These are phyloP conservation scores for Cheilinus undulatus DNA, from an alignment of 2,113 vertebrate genomes.

Conservation along the genomic window DNA sequence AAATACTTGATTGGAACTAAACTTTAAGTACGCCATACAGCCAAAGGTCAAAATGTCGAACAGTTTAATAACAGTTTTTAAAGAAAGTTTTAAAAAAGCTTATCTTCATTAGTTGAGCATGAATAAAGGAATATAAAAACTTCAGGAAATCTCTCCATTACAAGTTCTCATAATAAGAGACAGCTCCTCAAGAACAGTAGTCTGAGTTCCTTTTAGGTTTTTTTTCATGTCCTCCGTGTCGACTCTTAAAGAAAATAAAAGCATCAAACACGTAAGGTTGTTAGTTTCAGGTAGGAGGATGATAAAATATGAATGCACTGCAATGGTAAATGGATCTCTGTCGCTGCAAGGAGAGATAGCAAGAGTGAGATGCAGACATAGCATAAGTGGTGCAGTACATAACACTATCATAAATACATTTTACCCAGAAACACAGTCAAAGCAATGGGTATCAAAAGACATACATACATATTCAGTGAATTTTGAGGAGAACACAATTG, in stretches of 20 bases:
- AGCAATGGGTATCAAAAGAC: constrained; percentile 33
- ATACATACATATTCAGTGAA: constrained; percentile 11
- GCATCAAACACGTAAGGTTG: constrained; percentile 3
- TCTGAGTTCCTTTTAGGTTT: background rate
- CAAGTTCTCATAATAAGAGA: background rate
- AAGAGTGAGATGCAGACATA: constrained; percentile 67
- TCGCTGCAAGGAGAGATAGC: constrained; percentile 68
- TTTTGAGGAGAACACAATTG: background rate
- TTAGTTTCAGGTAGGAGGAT: constrained; percentile 9
- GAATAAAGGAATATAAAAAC: background rate
- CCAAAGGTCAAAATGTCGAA: too few species aligned
- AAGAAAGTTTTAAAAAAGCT: too few species aligned
- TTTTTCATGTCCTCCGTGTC: background rate
- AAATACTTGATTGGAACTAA: too few species aligned
- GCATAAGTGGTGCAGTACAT: constrained; percentile 37
- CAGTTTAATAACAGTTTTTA: too few species aligned
- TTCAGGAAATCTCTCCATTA: background rate
- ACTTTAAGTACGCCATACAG: background rate
- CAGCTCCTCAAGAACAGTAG: background rate
- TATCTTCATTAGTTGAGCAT: too few species aligned
- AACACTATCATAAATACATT: constrained; percentile 37
- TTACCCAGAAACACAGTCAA: constrained; percentile 48
- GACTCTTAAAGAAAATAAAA: constrained; percentile 23
- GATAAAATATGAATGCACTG: constrained; percentile 27
- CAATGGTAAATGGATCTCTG: constrained; percentile 27